Conservation (phyloP, 1,140 invertebrate genomes). For the Gonioctena quinquepunctata region DNA sequence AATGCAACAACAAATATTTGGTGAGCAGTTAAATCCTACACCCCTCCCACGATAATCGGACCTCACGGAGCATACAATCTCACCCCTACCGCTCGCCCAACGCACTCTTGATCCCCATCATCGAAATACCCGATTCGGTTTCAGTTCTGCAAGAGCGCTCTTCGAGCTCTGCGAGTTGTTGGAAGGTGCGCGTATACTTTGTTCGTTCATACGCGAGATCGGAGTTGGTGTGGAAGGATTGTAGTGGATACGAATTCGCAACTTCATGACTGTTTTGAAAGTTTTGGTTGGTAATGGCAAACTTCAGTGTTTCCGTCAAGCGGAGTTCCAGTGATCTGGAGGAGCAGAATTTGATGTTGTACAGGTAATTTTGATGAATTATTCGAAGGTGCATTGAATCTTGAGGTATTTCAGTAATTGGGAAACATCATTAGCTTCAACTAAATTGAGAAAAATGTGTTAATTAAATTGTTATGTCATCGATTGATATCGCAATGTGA, state of each 20-base stretch:
- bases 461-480: too few relatives aligned
- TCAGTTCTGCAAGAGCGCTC: background rate
- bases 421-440: too few relatives aligned
- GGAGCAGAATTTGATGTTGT: slow-evolving; percentile 31
- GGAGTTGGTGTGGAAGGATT: too few relatives aligned
- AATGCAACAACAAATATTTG: background rate
- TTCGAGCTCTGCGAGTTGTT: too few relatives aligned
- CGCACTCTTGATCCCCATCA: background rate
- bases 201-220: background rate
- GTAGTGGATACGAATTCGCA: background rate
- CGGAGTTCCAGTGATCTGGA: slow-evolving; percentile 36
- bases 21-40: background rate
- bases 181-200: too few relatives aligned
- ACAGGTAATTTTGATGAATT: slow-evolving; percentile 23
- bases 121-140: background rate
- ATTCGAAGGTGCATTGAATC: background rate
- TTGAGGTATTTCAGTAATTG: too few relatives aligned
- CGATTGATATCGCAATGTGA: too few relatives aligned
- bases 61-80: background rate
- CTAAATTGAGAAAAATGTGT: too few relatives aligned
- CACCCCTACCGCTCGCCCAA: background rate
- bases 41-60: background rate
- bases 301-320: slow-evolving; percentile 34
- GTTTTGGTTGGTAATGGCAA: slow-evolving; percentile 25
- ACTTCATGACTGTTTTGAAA: slow-evolving; percentile 9